Base-by-base conservation (phyloP, 2,797 vertebrate genomes). In the Sciurus carolinensis region DNA sequence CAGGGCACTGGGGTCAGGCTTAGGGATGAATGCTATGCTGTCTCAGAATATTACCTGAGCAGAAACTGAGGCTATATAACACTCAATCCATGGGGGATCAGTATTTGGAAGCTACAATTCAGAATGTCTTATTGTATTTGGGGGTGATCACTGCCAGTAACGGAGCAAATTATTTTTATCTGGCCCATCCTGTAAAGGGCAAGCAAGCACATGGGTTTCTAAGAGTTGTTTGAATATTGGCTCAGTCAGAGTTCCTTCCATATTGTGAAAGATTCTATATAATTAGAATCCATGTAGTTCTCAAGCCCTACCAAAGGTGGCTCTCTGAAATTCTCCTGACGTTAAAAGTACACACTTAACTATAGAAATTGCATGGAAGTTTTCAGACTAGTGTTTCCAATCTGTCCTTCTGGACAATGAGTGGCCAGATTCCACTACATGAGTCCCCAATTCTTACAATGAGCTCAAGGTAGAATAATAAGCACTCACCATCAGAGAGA, bases 311-410 rank as follows among this genome's bases (percentile, higher is more conserved):
- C 20, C 50, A 75, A 66, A 47, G 24, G 42, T 13, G 26, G 20
- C 42, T 64, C 33, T 62, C 73, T 84, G 84, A 82, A 87, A 80
- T 92, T 44, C n/a, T 77, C 64, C 64, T 89, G 59, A 67, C 77
- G 30, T 76, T 62, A 54, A 91, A 87, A 22, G 36, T 18, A 57
- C 11, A 73, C n/a, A 57, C 39, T 83, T 69, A 80, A 94, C 84
- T 5, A 93, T 1, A 85, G 28, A 87, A 89, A 77, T 17, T 71
- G 66, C 18, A 69, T 8, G 36, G 52, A 62, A 11, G 0, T 86
- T 89, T 91, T 94, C 54, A 72, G 54, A 54, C 14, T n/a, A 73
- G 4, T 13, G 52, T 90, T 91, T 84, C 75, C 3, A 12, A 3
- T 83, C 39, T 87, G 22, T 75, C 28, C 77, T 85, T 94, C 54